Base-by-base conservation (phyloP, 2,888 invertebrate species). In the Hemicrepidius hirtus region DNA sequence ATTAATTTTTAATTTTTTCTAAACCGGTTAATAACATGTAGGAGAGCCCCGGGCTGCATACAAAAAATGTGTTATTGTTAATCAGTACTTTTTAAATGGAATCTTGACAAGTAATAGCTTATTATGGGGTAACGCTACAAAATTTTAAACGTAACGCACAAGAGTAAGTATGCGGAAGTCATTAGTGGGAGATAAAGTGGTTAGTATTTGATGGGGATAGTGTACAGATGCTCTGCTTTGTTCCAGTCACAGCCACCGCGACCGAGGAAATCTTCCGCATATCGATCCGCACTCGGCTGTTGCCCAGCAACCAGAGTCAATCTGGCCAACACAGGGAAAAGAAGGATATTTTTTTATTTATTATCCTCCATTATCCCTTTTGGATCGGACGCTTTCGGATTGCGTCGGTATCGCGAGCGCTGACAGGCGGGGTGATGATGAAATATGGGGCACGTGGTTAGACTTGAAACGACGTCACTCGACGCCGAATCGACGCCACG, bases 391-490 rank as follows among this genome's bases (percentile, higher is more conserved):
- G 75, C 75, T 76, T 78, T 83, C 84, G 84, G 81, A 62, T 68
- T 75, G 73, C 73, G 74, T 84, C 82, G 72, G 69, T 66, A 59
- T 65, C 63, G 57, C 65, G 68, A 74, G 66, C 81, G 81, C 83
- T 84, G 85, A 81, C 85, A 83, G 81, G 80, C 81, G 82, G 87
- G 88, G 88, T 90, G 90, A 90, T 89, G 91, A 91, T 91, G 91
- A 91, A 91, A 91, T 91, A 91, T 91, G 90, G 90, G 90, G 90
- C 91, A 91, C 91, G 91, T 91, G 91, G 91, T 91, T 89, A 90
- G 91, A 91, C 91, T 91, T 89, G 90, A 89, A 91, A 91, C 90
- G 91, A 90, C 90, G 90, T 89, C 90, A 88, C 88, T 89, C 88
- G 87, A 88, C 88, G 88, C 87, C 86, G 86, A 82, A 82, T 82